A percentile compares a stretch with the other conserved stretches of the same genome.
Conservation (phyloP, 1,140 invertebrate genomes). For the Pararge aegeria region DNA sequence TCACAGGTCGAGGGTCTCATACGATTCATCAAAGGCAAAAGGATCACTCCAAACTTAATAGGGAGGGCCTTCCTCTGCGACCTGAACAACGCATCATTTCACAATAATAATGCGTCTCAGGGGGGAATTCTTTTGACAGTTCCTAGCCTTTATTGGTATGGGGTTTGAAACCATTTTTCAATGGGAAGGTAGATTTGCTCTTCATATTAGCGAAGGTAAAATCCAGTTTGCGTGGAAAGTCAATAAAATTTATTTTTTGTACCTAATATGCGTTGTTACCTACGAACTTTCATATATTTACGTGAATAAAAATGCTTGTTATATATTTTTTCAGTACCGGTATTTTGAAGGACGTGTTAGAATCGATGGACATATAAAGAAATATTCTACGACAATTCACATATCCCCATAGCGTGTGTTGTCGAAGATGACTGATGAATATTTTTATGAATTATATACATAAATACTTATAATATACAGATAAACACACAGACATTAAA, state of each 20-base stretch:
- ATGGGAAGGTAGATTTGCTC: background rate
- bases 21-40: slow-evolving; percentile 21
- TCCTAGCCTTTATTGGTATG: background rate
- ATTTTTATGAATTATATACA: too few relatives aligned
- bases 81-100: slow-evolving; percentile 23
- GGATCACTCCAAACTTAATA: slow-evolving; percentile 18
- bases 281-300: too few relatives aligned
- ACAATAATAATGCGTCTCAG: slow-evolving; percentile 26
- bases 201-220: slow-evolving; percentile 4
- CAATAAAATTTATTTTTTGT: slow-evolving; percentile 26
- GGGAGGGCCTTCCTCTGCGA: slow-evolving; percentile 20
- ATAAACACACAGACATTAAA: too few relatives aligned
- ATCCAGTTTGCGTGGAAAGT: slow-evolving; percentile 24
- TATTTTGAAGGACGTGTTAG: too few relatives aligned
- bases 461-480: too few relatives aligned
- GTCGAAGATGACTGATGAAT: too few relatives aligned
- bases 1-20: background rate
- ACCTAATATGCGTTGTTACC: background rate
- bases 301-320: too few relatives aligned
- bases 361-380: too few relatives aligned
- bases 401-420: too few relatives aligned
- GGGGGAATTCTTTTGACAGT: slow-evolving; percentile 9
- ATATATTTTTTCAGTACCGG: too few relatives aligned
- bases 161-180: background rate
- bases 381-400: too few relatives aligned